phyloP scores from a whole-genome alignment of 1,140 invertebrate genomes.

The Drosophila novamexicana region DNA sequence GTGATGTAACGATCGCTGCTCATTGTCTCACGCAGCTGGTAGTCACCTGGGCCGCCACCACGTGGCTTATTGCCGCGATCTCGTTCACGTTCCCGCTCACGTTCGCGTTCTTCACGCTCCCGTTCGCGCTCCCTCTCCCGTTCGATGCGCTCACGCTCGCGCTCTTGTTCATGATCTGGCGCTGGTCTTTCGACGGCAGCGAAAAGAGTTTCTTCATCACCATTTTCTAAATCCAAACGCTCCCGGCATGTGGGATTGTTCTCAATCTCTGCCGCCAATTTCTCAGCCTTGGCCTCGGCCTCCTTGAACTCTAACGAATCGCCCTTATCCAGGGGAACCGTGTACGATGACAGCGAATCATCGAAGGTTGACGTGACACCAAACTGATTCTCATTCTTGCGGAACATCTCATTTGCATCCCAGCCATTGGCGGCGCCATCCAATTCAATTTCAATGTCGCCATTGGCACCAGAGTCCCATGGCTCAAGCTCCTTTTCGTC shows the following conservation, averaged over 20 bases:
- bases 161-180: slow-evolving; percentile 56
- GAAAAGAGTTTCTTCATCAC: slow-evolving; percentile 92
- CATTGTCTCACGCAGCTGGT: slow-evolving; percentile 76
- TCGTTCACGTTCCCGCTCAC: slow-evolving; percentile 73
- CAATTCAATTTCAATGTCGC: slow-evolving; percentile 88
- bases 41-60: slow-evolving; percentile 58
- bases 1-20: slow-evolving; percentile 80
- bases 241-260: slow-evolving; percentile 91
- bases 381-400: slow-evolving; percentile 95
- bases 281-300: slow-evolving; percentile 92
- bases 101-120: slow-evolving; percentile 60
- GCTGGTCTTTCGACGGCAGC: slow-evolving; percentile 88
- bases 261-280: slow-evolving; percentile 96
- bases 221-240: slow-evolving; percentile 94
- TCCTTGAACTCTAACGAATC: slow-evolving; percentile 94
- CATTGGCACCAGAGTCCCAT: slow-evolving; percentile 90
- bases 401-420: slow-evolving; percentile 97
- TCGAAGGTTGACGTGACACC: slow-evolving; percentile 95
- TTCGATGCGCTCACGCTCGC: slow-evolving; percentile 63
- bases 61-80: slow-evolving; percentile 71
- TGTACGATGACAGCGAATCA: slow-evolving; percentile 93
- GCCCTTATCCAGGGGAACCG: slow-evolving; percentile 92
- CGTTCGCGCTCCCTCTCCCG: slow-evolving; percentile 67
- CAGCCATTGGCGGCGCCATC: slow-evolving; percentile 94
- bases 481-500: slow-evolving; percentile 94